Percentiles rank a stretch among this genome's conserved stretches.
phyloP scores from a whole-genome alignment of 2,797 vertebrate species.

The Podarcis lilfordi region DNA sequence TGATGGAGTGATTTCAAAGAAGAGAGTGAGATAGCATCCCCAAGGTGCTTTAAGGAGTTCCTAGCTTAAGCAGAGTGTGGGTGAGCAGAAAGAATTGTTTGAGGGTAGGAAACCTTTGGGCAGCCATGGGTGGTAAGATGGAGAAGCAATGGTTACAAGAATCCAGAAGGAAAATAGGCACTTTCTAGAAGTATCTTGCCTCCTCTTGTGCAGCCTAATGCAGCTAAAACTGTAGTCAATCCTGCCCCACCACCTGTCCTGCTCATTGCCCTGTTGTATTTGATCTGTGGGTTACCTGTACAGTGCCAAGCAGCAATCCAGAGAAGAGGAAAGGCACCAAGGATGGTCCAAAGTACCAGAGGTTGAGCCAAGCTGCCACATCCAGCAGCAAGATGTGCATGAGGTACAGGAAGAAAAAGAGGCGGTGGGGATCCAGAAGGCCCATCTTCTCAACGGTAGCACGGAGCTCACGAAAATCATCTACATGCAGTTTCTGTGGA shows the following conservation, averaged over 20 bases:
- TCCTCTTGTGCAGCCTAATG: not conserved
- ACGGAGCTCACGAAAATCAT: constrained; percentile 82
- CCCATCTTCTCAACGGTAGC: constrained; percentile 76
- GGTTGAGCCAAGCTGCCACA: constrained; percentile 75
- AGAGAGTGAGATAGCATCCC: not conserved
- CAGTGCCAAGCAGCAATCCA: constrained; percentile 75
- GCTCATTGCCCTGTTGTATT: not conserved
- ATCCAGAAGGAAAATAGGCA: not conserved
- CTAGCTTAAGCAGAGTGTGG: not conserved
- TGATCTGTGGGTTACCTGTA: constrained; percentile 73
- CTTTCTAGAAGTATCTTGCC: not conserved
- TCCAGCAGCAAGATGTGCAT: constrained; percentile 82
- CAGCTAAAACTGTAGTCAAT: not conserved
- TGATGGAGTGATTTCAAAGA: not conserved
- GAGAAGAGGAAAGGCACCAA: constrained; percentile 73
- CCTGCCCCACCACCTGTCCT: not conserved
- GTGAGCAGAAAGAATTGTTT: not conserved
- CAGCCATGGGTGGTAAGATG: not conserved
- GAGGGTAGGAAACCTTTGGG: not conserved
- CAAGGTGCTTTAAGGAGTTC: not conserved
- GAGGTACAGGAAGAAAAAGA: constrained; percentile 78
- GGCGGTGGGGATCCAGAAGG: constrained; percentile 72
- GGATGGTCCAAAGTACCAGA: constrained; percentile 80
- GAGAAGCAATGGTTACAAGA: not conserved
- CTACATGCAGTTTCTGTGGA: constrained; percentile 73